A percentile compares a stretch with the other conserved stretches of the same genome.
Evolutionary conservation across 2,888 invertebrate species (phyloP).

Genomic region (Rotaria macrura): DNA sequence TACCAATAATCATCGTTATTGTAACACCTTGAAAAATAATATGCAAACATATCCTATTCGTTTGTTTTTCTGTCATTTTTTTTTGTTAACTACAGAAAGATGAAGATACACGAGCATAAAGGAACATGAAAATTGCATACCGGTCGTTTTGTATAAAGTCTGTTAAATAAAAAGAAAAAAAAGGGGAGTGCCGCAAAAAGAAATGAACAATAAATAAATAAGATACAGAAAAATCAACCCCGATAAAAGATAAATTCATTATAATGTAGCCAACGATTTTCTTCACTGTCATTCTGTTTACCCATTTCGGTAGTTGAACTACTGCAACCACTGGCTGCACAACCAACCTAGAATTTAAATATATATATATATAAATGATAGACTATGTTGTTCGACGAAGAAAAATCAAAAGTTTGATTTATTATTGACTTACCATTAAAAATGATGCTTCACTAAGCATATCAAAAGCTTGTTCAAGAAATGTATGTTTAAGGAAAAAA

Average conservation of each 20-base stretch:
- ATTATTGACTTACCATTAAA: background rate
- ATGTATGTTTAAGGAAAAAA: slow-evolving; percentile 93
- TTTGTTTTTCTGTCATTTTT: background rate
- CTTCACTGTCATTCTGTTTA: slow-evolving; percentile 72
- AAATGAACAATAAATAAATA: background rate
- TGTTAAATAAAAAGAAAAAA: background rate
- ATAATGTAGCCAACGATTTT: slow-evolving; percentile 99
- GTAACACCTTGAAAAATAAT: too few species aligned
- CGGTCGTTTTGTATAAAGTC: background rate
- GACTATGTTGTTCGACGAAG: too few species aligned
- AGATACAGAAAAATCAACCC: slow-evolving; percentile 29
- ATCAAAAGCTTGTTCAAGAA: slow-evolving; percentile 63
- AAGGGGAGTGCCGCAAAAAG: background rate
- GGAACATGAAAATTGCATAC: background rate
- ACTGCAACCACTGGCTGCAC: slow-evolving; percentile 44
- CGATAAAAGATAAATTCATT: slow-evolving; percentile 95
- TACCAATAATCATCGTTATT: too few species aligned
- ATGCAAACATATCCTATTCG: background rate
- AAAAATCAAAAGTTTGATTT: too few species aligned
- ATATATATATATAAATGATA: background rate
- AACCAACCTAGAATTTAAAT: slow-evolving; percentile 59
- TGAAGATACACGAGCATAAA: background rate
- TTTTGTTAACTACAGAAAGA: background rate
- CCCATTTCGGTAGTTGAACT: slow-evolving; percentile 47
- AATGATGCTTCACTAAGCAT: slow-evolving; percentile 50